Percentiles rank a stretch among this genome's conserved stretches.
phyloP scores from a whole-genome alignment of 2,797 vertebrate species.

The Amphiprion clarkii region DNA sequence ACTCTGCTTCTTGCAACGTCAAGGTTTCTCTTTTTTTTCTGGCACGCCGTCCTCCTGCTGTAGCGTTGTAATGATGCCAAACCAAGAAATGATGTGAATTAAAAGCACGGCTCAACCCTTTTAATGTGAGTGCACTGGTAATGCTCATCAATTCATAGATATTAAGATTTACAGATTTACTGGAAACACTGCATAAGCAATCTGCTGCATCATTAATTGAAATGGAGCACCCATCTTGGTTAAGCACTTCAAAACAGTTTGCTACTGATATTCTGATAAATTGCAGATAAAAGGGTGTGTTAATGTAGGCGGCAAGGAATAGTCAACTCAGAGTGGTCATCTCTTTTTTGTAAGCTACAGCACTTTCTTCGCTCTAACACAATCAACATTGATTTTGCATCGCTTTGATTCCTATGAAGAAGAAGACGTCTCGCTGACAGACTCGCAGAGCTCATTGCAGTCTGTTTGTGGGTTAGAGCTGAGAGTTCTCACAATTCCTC shows the following conservation, averaged over 20 bases:
- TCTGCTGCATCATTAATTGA: constrained; percentile 35
- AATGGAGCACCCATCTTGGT: constrained; percentile 9
- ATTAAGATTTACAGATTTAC: constrained; percentile 24
- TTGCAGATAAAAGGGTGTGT: constrained; percentile 36
- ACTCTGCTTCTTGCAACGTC: constrained; percentile 59
- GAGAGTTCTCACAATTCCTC: constrained; percentile 56
- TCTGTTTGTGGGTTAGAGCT: constrained; percentile 48
- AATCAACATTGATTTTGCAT: constrained; percentile 80
- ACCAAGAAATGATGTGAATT: constrained; percentile 20
- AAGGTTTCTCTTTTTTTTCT: constrained; percentile 57
- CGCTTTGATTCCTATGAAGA: constrained; percentile 70
- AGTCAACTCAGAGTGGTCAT: constrained; percentile 55
- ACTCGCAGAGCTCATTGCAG: constrained; percentile 51
- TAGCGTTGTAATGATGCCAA: constrained; percentile 27
- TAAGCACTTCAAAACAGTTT: constrained; percentile 36
- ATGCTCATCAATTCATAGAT: constrained; percentile 30
- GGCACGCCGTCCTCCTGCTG: constrained; percentile 17
- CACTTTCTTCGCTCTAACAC: constrained; percentile 68
- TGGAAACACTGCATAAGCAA: constrained; percentile 30
- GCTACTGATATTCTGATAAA: constrained; percentile 49
- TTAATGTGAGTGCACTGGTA: constrained; percentile 17
- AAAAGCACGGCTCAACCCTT: constrained; percentile 13
- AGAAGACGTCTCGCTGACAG: constrained; percentile 69
- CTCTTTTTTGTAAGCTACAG: constrained; percentile 67
- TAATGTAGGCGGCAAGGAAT: constrained; percentile 46